These are phyloP conservation scores for Engystomops pustulosus DNA, from an alignment of 2,113 vertebrate genomes.

Conservation along the genomic window DNA sequence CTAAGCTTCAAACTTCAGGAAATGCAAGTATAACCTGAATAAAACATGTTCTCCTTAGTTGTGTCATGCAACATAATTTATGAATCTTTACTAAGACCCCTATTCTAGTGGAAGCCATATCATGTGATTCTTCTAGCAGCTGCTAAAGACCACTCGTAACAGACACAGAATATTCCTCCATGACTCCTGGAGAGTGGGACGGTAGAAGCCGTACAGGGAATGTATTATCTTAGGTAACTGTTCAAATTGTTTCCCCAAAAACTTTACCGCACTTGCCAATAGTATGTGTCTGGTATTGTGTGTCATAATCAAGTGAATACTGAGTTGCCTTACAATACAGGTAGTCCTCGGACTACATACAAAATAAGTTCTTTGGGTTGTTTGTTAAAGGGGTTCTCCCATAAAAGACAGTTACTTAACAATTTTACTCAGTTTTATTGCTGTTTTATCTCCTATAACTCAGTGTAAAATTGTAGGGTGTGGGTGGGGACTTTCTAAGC, in stretches of 20 bases:
- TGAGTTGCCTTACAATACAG: no score
- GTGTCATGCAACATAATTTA: conserved; percentile 35
- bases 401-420: no score
- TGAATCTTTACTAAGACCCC: neutral
- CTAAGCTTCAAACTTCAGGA: conserved; percentile 28
- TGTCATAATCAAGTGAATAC: no score
- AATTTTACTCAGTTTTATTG: no score
- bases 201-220: neutral
- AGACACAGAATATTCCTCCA: no score
- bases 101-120: conserved; percentile 23
- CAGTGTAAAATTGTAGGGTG: no score
- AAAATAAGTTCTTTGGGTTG: no score
- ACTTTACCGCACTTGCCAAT: neutral
- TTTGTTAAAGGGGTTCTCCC: no score
- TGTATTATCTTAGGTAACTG: neutral
- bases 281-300: no score
- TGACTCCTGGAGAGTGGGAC: neutral
- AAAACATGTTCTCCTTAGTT: conserved; percentile 25
- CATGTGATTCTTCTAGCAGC: neutral
- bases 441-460: no score
- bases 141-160: neutral
- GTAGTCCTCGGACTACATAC: no score
- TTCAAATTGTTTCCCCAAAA: neutral
- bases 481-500: no score
- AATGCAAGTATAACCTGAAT: conserved; percentile 40